A percentile compares a stretch with the other conserved stretches of the same genome.
Evolutionary conservation across 37 sponge, comb jelly and placozoan species (phyloP).

Genomic region (Aplysina aerophoba): DNA sequence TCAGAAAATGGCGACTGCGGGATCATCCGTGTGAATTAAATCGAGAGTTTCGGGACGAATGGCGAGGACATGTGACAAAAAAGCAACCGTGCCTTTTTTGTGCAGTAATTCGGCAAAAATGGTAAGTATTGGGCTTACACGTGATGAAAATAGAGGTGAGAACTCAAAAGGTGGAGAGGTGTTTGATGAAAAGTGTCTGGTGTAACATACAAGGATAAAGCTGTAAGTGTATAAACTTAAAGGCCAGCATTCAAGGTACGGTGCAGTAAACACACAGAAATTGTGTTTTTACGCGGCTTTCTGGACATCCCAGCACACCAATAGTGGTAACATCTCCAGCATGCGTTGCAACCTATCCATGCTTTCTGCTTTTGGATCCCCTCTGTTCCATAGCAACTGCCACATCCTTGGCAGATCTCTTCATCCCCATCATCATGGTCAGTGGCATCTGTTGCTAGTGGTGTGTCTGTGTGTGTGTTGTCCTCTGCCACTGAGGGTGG

Average conservation of each 20-base stretch:
- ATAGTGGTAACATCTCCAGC: neutral
- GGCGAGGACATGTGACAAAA: neutral
- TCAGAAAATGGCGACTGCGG: neutral
- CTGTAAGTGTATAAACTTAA: no score
- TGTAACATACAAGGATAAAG: no score
- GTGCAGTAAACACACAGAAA: neutral
- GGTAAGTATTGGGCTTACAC: neutral
- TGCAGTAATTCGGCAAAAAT: neutral
- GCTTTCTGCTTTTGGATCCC: neutral
- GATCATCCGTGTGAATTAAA: neutral
- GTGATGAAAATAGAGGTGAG: neutral
- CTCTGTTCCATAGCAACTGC: neutral
- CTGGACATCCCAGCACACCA: neutral
- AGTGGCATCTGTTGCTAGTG: neutral
- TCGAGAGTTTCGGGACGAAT: neutral
- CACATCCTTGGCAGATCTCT: neutral
- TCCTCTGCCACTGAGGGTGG: no score
- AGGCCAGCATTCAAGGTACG: neutral
- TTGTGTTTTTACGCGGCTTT: neutral
- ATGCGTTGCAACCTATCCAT: neutral
- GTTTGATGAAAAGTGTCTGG: no score
- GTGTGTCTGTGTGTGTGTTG: neutral
- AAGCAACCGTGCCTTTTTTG: neutral
- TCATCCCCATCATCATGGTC: neutral
- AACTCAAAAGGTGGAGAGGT: no score